Base-by-base conservation (phyloP, 1,140 invertebrate genomes). In the Sitobion miscanthi region DNA sequence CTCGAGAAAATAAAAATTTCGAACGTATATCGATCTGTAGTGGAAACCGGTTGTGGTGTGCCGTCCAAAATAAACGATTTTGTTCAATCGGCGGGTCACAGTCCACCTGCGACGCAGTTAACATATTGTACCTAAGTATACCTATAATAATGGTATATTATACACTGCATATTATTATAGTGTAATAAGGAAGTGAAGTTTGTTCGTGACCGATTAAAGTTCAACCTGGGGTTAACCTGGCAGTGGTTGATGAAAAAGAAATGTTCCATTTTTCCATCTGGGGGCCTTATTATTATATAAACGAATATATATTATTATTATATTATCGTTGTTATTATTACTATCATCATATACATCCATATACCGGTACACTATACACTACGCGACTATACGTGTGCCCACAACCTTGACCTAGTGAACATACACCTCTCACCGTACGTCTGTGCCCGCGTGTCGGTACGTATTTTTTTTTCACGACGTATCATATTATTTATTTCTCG, bases 381-480 rank as follows among this genome's bases (percentile, higher is more conserved):
- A 83, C 42, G 0, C 6, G 25, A 17, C 49, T 52, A 52, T 54
- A 54, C 20, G 20, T 21, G 7, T 30, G 14, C 23, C 2, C 17
- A 38, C 47, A 88, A 88, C 86, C 86, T 88, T 88, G 86, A 88
- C 86, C 86, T 88, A 88, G 47, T 88, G 45, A 25, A 49, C 35
- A 69, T 14, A 45, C 23, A 77, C 90, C 90, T 91, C 90, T 91
- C 90, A 77, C 90, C 30, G 89, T 62, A 77, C 25, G 83, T 86
- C 21, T 42, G 86, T 2, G 86, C 30, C 30, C n/a, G 49, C 30
- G 42, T 52, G 35, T 42, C 11, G 35, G 86, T 87, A n/a, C 62
- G 62, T 35, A 35, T 38, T 52, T 88, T 52, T 52, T 87, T 47
- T 88, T 88, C 86, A 77, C 62, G 30, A 77, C 62, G 38, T 52